Evolutionary conservation across 1,140 invertebrate genomes (phyloP).

Genomic region (Drosophila melanica): DNA sequence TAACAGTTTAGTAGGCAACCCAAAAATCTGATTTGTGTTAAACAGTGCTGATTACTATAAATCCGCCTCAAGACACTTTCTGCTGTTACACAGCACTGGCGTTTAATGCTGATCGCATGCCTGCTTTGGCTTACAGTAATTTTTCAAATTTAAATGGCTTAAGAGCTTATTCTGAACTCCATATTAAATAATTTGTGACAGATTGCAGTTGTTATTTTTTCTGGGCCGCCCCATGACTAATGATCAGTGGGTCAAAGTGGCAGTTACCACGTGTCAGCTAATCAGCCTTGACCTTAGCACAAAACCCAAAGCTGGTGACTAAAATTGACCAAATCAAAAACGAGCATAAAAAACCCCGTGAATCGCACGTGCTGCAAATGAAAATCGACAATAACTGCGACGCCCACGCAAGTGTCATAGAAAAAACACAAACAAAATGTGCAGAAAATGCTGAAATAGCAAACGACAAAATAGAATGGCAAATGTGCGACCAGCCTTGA

Average conservation of each 20-base stretch:
- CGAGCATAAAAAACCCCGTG: constrained; percentile 1
- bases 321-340: constrained; percentile 22
- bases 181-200: neutral
- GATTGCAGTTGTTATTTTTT: neutral
- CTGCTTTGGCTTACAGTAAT: too few relatives aligned
- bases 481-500: constrained; percentile 64
- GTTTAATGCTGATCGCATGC: too few relatives aligned
- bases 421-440: neutral
- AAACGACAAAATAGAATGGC: constrained; percentile 49
- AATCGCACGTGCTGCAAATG: constrained; percentile 47
- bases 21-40: too few relatives aligned
- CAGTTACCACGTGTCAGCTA: constrained; percentile 2
- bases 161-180: neutral
- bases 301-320: constrained; percentile 15
- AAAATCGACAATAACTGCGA: constrained; percentile 3
- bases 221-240: constrained; percentile 30
- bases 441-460: constrained; percentile 45
- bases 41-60: too few relatives aligned
- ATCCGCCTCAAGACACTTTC: too few relatives aligned
- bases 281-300: constrained; percentile 40
- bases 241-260: constrained; percentile 3
- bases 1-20: too few relatives aligned
- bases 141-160: too few relatives aligned
- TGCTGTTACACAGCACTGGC: too few relatives aligned
- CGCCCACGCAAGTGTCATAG: constrained; percentile 26